Base-by-base conservation (phyloP, 2,797 vertebrate species). In the Remorina albescens region DNA sequence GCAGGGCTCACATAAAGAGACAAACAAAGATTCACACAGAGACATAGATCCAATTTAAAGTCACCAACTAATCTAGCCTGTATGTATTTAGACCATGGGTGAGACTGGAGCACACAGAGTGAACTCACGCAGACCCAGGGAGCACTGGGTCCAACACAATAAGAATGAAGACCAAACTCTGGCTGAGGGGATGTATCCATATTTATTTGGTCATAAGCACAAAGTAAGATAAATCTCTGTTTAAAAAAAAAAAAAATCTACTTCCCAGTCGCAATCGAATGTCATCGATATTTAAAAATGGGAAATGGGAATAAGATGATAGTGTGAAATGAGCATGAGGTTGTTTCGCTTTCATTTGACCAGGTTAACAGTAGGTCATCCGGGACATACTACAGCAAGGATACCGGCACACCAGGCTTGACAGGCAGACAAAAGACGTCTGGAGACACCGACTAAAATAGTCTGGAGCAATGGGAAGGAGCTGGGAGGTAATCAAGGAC, bases 401-500 rank as follows among this genome's bases (percentile, higher is more conserved):
- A 21, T 7, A 15, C 7, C 6, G 26, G 41, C 9, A 21, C 11
- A 30, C 39, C 26, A 15, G 28, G 28, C n/a, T 47, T 5, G n/a
- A 47, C 44, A 21, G 23, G 44, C n/a, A 21, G 59, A 62, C 42
- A 30, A 47, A 47, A 47, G 44, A 47, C 10, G 26, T 19, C 39
- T 28, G 54, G 32, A 21, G 34, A 37, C 57, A n/a, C 15, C 10
- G 65, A 34, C 53, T 44, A 30, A 18, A 67, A 56, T 19, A n/a
- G 64, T 18, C 8, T 25, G 28, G 5, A 67, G 50, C 39, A 39
- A 46, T 30, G 18, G 26, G 39, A 54, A 55, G 26, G 19, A 44
- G 19, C 50, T 42, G 51, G 37, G 50, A 30, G 42, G 49, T 36
- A 37, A 66, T 66, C 37, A 54, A 25, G 34, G 41, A 47, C n/a